phyloP scores from a whole-genome alignment of 1,140 invertebrate species.

The Oryctes rhinoceros region DNA sequence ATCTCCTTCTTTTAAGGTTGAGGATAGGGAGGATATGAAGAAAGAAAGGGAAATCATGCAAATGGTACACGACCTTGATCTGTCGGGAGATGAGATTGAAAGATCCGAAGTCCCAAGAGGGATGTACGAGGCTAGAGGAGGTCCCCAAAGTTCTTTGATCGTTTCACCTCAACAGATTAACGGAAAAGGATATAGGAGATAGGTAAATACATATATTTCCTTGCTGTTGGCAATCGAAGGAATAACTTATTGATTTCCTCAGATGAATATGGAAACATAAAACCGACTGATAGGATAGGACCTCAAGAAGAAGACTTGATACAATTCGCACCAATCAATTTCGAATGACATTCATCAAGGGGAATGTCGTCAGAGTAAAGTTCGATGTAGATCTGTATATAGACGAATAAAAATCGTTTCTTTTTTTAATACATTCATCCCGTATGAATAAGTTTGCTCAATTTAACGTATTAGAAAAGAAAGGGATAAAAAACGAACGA shows the following conservation, averaged over 20 bases:
- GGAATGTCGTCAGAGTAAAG: no score
- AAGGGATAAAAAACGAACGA: no score
- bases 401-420: no score
- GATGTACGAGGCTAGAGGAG: constrained; percentile 63
- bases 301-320: no score
- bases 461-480: no score
- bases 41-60: constrained; percentile 92
- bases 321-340: no score
- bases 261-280: neutral
- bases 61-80: constrained; percentile 85
- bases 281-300: neutral
- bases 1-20: constrained; percentile 44
- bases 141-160: constrained; percentile 52
- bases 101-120: constrained; percentile 68
- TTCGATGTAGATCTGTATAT: no score
- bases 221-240: neutral
- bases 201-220: neutral
- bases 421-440: no score
- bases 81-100: constrained; percentile 80
- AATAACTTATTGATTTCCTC: neutral
- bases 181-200: constrained; percentile 55
- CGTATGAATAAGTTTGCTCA: no score
- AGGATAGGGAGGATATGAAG: constrained; percentile 77
- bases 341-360: no score
- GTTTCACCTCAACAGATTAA: constrained; percentile 56